Percentiles rank a stretch among this genome's conserved stretches.
Evolutionary conservation across 2,113 vertebrate genomes (phyloP).

Genomic region (Sinocyclocheilus anshuiensis): DNA sequence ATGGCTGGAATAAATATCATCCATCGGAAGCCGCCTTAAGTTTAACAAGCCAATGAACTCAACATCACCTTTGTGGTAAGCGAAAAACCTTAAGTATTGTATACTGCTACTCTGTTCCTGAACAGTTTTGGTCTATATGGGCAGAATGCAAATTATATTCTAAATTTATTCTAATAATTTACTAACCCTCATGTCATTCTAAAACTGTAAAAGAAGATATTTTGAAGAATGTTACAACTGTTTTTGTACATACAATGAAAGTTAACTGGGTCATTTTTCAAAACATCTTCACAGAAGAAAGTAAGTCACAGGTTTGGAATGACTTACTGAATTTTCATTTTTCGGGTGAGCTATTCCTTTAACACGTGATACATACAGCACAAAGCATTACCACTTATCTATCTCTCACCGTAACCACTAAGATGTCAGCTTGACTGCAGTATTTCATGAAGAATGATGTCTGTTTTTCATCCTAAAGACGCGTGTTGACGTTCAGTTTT

Average conservation of each 20-base stretch:
- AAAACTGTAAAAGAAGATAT: not conserved
- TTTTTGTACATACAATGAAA: not conserved
- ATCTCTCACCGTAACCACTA: not conserved
- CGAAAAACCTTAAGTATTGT: not conserved
- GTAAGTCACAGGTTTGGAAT: too few species aligned
- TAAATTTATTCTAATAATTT: not conserved
- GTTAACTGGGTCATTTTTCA: not conserved
- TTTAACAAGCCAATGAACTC: constrained; percentile 1
- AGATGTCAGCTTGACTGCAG: constrained; percentile 9
- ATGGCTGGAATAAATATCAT: constrained; percentile 35
- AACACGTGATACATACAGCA: not conserved
- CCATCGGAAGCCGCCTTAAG: not conserved
- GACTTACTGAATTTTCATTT: not conserved
- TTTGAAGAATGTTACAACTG: not conserved
- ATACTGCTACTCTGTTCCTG: not conserved
- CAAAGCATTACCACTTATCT: not conserved
- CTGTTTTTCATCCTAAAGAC: constrained; percentile 18
- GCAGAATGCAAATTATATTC: not conserved
- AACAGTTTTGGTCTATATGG: not conserved
- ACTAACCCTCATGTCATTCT: not conserved
- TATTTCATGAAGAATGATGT: constrained; percentile 45
- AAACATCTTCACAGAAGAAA: not conserved
- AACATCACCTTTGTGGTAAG: not conserved
- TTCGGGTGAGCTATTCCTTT: not conserved
- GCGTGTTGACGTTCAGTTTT: constrained; percentile 38